A percentile compares a stretch with the other conserved stretches of the same genome.
Evolutionary conservation across 2,113 vertebrate genomes (phyloP).

Genomic region (Hirundichthys speculiger): DNA sequence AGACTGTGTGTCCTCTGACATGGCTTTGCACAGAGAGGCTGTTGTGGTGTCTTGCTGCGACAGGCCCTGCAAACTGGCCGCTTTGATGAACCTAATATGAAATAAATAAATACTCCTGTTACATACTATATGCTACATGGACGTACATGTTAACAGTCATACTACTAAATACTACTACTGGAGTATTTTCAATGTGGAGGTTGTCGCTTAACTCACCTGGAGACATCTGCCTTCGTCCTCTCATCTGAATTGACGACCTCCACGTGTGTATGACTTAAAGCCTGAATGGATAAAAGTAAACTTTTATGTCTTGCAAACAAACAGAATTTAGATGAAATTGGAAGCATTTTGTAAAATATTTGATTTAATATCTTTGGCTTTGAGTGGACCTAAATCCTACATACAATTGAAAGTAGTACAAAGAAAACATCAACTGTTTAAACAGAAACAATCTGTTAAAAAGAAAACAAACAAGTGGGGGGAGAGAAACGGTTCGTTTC

Average conservation of each 20-base stretch:
- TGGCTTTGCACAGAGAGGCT: constrained; percentile 87
- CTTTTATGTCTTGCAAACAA: not conserved
- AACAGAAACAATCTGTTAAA: no score
- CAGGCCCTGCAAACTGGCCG: constrained; percentile 92
- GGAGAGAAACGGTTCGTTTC: no score
- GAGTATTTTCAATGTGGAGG: not conserved
- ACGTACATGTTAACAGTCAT: not conserved
- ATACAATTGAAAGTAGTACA: no score
- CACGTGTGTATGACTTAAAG: constrained; percentile 91
- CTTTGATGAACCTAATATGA: constrained; percentile 91
- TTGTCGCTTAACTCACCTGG: constrained; percentile 85
- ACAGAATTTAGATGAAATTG: not conserved
- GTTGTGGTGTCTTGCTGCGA: constrained; percentile 89
- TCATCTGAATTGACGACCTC: constrained; percentile 88
- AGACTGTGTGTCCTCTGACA: constrained; percentile 83
- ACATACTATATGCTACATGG: not conserved
- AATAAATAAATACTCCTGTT: not conserved
- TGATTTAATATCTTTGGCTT: no score
- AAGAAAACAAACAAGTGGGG: no score
- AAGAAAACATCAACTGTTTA: no score
- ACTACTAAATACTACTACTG: not conserved
- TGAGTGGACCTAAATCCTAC: no score
- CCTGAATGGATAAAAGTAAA: constrained; percentile 75
- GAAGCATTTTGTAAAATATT: not conserved
- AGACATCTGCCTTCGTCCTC: constrained; percentile 87